Conservation (phyloP, 2,797 vertebrate genomes). For the Cossypha heuglini region DNA sequence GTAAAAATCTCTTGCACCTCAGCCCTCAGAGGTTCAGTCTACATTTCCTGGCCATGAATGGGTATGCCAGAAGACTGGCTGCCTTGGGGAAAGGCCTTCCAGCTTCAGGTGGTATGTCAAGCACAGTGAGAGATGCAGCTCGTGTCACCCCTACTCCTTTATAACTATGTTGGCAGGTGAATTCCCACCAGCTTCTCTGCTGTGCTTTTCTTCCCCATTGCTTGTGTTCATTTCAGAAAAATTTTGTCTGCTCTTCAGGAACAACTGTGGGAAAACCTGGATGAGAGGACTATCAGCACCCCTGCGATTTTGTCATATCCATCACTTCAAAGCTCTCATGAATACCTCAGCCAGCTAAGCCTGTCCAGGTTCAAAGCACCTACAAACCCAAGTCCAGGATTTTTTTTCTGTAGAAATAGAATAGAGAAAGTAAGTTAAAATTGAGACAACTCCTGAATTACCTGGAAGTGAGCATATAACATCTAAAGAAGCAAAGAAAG, state of each 20-base stretch:
- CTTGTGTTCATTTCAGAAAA: not conserved
- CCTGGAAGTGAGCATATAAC: not conserved
- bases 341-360: not conserved
- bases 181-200: not conserved
- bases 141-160: not conserved
- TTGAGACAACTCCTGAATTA: not conserved
- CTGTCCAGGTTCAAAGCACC: not conserved
- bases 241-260: not conserved
- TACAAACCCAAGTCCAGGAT: not conserved
- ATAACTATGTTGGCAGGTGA: not conserved
- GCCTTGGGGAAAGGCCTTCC: not conserved
- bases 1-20: not conserved
- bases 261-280: not conserved
- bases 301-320: not conserved
- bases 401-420: not conserved
- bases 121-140: not conserved
- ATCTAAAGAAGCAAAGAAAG: not conserved
- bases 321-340: not conserved
- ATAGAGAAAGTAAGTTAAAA: not conserved
- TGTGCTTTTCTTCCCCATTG: not conserved
- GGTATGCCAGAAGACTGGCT: not conserved
- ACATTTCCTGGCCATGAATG: not conserved
- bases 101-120: not conserved
- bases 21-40: not conserved
- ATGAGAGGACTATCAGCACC: not conserved